Evolutionary conservation across 2,797 vertebrate species (phyloP).

Genomic region (Pterois miles): DNA sequence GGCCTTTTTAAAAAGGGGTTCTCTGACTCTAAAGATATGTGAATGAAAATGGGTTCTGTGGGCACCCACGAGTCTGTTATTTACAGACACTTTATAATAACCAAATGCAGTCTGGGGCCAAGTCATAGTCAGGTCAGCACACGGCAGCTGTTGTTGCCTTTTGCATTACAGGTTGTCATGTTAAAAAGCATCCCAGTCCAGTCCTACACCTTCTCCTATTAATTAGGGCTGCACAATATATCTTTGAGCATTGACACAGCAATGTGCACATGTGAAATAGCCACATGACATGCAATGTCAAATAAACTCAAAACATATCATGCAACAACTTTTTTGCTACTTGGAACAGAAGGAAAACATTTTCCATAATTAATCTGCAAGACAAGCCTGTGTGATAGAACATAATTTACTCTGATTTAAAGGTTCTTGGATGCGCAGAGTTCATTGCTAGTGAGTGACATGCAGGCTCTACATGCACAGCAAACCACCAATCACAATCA

Average conservation of each 20-base stretch:
- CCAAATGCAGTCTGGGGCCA: too few species aligned
- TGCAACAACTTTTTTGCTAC: not conserved
- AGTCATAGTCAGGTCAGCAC: too few species aligned
- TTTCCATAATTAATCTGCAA: not conserved
- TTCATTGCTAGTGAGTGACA: not conserved
- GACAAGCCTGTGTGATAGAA: not conserved
- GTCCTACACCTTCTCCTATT: not conserved
- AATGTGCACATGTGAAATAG: too few species aligned
- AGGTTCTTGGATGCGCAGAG: not conserved
- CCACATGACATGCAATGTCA: not conserved
- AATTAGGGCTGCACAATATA: not conserved
- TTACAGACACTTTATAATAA: too few species aligned
- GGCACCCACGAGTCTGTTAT: too few species aligned
- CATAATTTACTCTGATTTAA: not conserved
- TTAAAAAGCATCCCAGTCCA: not conserved
- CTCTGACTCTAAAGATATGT: too few species aligned
- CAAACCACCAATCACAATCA: not conserved
- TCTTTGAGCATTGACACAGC: accelerated
- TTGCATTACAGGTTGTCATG: too few species aligned
- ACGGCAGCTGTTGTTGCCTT: too few species aligned
- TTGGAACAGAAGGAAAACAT: not conserved
- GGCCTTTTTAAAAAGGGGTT: too few species aligned
- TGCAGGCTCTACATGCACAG: not conserved
- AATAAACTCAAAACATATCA: not conserved
- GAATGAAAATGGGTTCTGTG: too few species aligned